Evolutionary conservation across 2,888 invertebrate species (phyloP), one percentile per base, ranked within the genome.

Genomic region (Apamea epomidion): DNA sequence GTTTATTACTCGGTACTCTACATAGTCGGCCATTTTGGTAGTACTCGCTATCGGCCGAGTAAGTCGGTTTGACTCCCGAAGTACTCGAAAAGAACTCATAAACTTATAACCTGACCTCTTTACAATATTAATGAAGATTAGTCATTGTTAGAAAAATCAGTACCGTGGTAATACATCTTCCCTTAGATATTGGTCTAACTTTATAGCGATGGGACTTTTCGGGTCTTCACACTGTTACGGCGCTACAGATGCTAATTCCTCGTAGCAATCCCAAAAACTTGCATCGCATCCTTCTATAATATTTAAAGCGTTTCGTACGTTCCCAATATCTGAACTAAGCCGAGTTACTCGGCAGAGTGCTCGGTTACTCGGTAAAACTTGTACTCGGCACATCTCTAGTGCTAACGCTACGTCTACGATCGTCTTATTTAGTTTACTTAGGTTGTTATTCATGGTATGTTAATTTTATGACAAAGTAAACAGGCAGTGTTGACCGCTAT

Each of bases 391-490:
- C 32, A 32, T 32, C 32, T 32, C 32, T 32, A 37, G 37, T 8
- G 5, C 16, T 5, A 18, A 18, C 6, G 48, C 18, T 51, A 18
- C 18, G 51, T 51, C 51, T 51, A 6, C 51, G 51, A 51, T 21
- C 25, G 25, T 62, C n/a, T 62, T 29, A 21, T 74, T 42, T 25
- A 12, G 64, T 75, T 75, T 78, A 54, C 76, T 45, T 16, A n/a
- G 64, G n/a, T n/a, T 21, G 8, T 68, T 68, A 37, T 67, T 12
- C 18, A 37, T 60, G n/a, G 25, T 48, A 29, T 69, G 69, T 62
- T 42, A 62, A 69, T 69, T 78, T 78, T 62, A 77, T 68, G 48
- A 32, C 37, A 25, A 51, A 77, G 37, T 37, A 37, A 25, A 42
- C 37, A 58, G 21, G 16, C 48, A 42, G 29, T 60, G 60, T 68